Evolutionary conservation across 2,113 vertebrate species (phyloP).

Genomic region (Orycteropus afer): DNA sequence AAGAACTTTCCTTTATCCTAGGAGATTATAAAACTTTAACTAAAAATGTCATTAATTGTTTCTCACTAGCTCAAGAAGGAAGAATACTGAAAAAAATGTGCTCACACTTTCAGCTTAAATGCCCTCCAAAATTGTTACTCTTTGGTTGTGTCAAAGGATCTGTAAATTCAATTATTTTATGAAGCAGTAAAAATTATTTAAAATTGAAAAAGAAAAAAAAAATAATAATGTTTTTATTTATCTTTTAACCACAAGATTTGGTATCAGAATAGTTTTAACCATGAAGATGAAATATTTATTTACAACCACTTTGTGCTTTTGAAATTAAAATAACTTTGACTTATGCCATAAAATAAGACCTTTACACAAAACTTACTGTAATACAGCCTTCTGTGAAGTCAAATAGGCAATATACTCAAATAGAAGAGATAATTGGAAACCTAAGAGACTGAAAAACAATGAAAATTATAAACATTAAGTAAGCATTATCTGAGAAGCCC

Average conservation of each 20-base stretch:
- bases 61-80: slow-evolving; percentile 23
- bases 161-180: slow-evolving; percentile 50
- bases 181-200: slow-evolving; percentile 36
- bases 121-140: not conserved
- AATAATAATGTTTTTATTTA: not conserved
- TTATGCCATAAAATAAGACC: not conserved
- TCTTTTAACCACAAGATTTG: not conserved
- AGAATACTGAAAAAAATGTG: not conserved
- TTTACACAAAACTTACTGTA: not conserved
- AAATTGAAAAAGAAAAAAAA: slow-evolving; percentile 32
- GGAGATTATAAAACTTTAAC: slow-evolving; percentile 36
- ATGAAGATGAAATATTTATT: not conserved
- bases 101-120: not conserved
- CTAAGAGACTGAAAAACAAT: slow-evolving; percentile 36
- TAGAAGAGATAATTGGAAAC: not conserved
- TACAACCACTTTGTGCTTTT: slow-evolving; percentile 14
- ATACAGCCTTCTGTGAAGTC: not conserved
- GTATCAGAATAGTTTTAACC: slow-evolving; percentile 38
- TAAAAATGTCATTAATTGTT: slow-evolving; percentile 11
- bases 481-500: not conserved
- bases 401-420: not conserved
- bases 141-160: not conserved
- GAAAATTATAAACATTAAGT: not conserved
- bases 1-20: slow-evolving; percentile 55
- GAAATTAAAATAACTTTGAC: slow-evolving; percentile 60